Evolutionary conservation across 2,797 vertebrate species (phyloP), one percentile per base, ranked within the genome.

Genomic region (Avahi laniger): DNA sequence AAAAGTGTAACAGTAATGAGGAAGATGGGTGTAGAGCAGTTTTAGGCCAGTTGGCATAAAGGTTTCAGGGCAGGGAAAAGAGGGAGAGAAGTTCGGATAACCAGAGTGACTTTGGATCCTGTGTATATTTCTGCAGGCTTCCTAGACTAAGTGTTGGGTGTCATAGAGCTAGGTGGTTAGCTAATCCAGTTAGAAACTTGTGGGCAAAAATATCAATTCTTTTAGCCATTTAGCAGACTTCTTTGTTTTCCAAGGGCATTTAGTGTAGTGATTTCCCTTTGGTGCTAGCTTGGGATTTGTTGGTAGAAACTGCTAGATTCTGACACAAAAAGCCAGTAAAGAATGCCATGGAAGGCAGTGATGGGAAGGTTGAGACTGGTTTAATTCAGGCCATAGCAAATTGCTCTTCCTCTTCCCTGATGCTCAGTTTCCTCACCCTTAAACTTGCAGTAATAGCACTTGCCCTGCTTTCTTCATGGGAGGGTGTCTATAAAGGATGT

Each of bases 181-280:
- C 57, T 89, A 75, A 33, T 94, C 65, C n/a, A 43, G 20, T 93
- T 93, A 70, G 67, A 88, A 93, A 79, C 24, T 83, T 89, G 48
- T 89, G 91, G n/a, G 20, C 48, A 91, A 69, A 76, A 91, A 9
- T 78, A 54, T 65, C 52, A 91, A 9, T 84, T 92, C 35, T 96
- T 78, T 9, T 35, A 94, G 93, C n/a, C 73, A 67, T 75, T 89
- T 97, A 78, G 78, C 24, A 88, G 81, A 46, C 46, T 88, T 91
- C 17, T 73, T 91, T 84, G 35, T 95, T 78, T 96, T 83, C 35
- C 33, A 65, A 73, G 4, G 9, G 11, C 13, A 52, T 94, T 92
- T 78, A 70, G 17, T 50, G 92, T 70, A 81, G 50, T 90, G 59
- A 78, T 33, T 80, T 93, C 38, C 7, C 41, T 91, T 91, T 87